Conservation (phyloP, 2,888 invertebrate genomes). For the Nomada fucata region DNA sequence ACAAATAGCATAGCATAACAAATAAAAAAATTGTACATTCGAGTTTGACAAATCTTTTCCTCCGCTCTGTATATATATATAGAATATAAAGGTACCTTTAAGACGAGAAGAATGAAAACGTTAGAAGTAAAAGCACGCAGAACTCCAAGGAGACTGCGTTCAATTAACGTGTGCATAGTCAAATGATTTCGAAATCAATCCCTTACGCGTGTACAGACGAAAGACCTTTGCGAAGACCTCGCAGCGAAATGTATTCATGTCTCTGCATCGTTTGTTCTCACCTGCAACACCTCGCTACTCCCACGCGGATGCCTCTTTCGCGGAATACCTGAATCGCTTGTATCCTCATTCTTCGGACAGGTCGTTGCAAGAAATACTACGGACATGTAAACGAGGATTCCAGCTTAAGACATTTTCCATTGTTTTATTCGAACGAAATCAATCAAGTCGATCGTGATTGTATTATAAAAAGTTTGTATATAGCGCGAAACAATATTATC, state of each 20-base stretch:
- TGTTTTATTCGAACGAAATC: background rate
- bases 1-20: no score
- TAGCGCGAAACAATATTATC: no score
- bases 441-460: background rate
- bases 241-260: slow-evolving; percentile 37
- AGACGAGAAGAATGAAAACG: background rate
- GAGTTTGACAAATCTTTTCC: no score
- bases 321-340: slow-evolving; percentile 42
- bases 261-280: slow-evolving; percentile 48
- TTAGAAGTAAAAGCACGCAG: slow-evolving; percentile 17
- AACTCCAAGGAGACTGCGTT: background rate
- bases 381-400: background rate
- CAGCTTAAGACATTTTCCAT: background rate
- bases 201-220: slow-evolving; percentile 30
- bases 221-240: slow-evolving; percentile 53
- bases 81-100: background rate
- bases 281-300: slow-evolving; percentile 48
- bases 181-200: slow-evolving; percentile 47
- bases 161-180: background rate
- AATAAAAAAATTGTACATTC: no score
- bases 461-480: no score
- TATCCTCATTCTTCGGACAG: slow-evolving; percentile 44
- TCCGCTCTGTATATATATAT: no score
- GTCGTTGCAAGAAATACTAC: slow-evolving; percentile 13
- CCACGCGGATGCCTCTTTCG: slow-evolving; percentile 53